These are phyloP conservation scores for Hippocampus comes DNA, from an alignment of 2,113 vertebrate species.

Conservation along the genomic window DNA sequence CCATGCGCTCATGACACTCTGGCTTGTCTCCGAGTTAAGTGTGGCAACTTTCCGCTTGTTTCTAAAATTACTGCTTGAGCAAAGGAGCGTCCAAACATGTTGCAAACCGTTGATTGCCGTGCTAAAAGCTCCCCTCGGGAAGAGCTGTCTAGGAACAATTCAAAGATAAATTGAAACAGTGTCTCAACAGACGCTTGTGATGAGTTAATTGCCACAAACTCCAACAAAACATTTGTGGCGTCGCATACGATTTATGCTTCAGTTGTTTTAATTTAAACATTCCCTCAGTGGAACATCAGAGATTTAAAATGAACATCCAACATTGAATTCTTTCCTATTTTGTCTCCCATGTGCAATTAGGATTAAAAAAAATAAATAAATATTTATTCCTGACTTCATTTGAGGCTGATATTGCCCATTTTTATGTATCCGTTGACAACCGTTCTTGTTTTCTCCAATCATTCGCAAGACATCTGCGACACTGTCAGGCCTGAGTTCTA, in stretches of 20 bases:
- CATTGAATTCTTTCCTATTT: not conserved
- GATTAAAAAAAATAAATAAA: slow-evolving; percentile 3
- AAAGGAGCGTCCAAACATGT: slow-evolving; percentile 26
- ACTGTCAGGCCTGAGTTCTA: not conserved
- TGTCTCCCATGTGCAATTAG: slow-evolving; percentile 54
- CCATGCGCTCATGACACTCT: slow-evolving; percentile 62
- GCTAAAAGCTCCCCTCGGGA: slow-evolving; percentile 56
- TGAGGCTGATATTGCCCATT: slow-evolving; percentile 59
- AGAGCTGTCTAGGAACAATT: slow-evolving; percentile 58
- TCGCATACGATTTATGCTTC: slow-evolving; percentile 36
- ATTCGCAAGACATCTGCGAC: slow-evolving; percentile 38
- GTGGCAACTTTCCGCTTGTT: slow-evolving; percentile 53
- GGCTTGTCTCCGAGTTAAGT: slow-evolving; percentile 49
- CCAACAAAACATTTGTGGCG: slow-evolving; percentile 33
- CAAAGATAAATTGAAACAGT: slow-evolving; percentile 25
- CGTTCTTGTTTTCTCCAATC: slow-evolving; percentile 63
- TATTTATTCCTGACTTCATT: slow-evolving; percentile 71
- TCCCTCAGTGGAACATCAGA: slow-evolving; percentile 8
- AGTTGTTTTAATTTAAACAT: slow-evolving; percentile 36
- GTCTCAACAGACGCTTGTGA: slow-evolving; percentile 43
- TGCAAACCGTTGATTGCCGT: slow-evolving; percentile 53
- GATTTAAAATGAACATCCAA: not conserved
- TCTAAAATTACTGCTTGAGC: slow-evolving; percentile 64
- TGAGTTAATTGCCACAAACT: slow-evolving; percentile 41
- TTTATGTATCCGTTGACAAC: slow-evolving; percentile 37